Percentiles rank a stretch among this genome's conserved stretches.
phyloP scores from a whole-genome alignment of 1,140 invertebrate species.

The Contarinia nasturtii region DNA sequence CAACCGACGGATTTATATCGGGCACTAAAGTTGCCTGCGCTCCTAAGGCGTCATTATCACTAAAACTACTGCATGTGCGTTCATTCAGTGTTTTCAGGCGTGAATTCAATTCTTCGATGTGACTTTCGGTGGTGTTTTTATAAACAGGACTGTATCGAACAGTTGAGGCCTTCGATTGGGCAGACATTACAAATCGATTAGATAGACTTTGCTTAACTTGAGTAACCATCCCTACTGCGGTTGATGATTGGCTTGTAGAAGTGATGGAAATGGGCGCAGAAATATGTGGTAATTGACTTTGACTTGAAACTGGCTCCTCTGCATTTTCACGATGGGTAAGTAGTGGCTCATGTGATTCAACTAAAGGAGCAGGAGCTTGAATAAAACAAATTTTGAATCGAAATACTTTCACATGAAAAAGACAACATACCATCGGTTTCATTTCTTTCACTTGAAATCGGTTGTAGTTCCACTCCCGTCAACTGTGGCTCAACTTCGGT shows the following conservation, averaged over 20 bases:
- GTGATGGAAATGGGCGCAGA: no score
- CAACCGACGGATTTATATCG: background rate
- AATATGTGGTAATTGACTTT: no score
- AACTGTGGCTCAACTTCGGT: conserved; percentile 7
- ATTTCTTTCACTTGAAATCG: no score
- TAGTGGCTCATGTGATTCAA: no score
- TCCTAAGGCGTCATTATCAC: background rate
- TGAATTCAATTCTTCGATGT: background rate
- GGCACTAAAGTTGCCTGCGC: background rate
- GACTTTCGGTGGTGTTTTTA: background rate
- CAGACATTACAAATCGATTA: background rate
- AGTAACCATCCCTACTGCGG: background rate
- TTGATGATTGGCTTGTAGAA: background rate
- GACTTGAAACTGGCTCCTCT: no score
- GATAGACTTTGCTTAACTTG: background rate
- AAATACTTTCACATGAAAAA: no score
- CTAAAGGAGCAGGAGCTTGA: no score
- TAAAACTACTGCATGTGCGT: no score
- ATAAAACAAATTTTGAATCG: no score
- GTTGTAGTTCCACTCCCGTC: no score
- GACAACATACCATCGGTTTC: no score
- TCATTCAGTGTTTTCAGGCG: background rate
- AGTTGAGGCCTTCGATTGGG: background rate
- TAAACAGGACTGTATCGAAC: background rate
- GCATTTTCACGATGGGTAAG: no score